Conservation (phyloP, 2,888 invertebrate species). For the Tromatobia lineatoria region DNA sequence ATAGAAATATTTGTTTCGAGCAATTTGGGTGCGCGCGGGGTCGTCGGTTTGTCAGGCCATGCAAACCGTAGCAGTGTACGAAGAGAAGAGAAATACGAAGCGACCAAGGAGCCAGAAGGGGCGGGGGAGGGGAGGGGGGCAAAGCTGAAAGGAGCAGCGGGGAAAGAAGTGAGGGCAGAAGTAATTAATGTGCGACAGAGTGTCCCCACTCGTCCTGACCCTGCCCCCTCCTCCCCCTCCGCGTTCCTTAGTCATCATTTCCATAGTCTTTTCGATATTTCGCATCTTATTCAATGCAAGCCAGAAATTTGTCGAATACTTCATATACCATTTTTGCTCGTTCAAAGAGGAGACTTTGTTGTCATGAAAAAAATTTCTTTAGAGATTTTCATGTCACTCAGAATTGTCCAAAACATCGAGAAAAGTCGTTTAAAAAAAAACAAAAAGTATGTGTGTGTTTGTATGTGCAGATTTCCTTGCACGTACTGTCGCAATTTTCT, state of each 20-base stretch:
- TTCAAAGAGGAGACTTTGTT: too few relatives aligned
- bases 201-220: slow-evolving; percentile 71
- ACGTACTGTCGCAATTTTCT: too few relatives aligned
- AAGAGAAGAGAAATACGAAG: slow-evolving; percentile 10
- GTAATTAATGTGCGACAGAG: slow-evolving; percentile 84
- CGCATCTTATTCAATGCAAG: not conserved
- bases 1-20: slow-evolving; percentile 12
- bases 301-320: not conserved
- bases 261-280: slow-evolving; percentile 8
- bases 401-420: too few relatives aligned
- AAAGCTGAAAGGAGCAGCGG: slow-evolving; percentile 47
- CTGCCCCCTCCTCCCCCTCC: slow-evolving; percentile 16
- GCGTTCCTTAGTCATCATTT: slow-evolving; percentile 6
- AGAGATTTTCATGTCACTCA: too few relatives aligned
- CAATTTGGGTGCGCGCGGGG: slow-evolving; percentile 19
- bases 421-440: too few relatives aligned
- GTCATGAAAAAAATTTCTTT: too few relatives aligned
- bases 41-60: slow-evolving; percentile 1
- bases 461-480: too few relatives aligned
- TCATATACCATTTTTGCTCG: not conserved
- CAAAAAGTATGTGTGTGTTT: too few relatives aligned
- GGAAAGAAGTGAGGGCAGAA: slow-evolving; percentile 78
- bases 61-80: slow-evolving; percentile 2
- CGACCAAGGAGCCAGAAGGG: not conserved
- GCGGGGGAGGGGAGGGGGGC: not conserved